These are phyloP conservation scores for Botia almorhae DNA, from an alignment of 2,797 vertebrate species.

Conservation along the genomic window DNA sequence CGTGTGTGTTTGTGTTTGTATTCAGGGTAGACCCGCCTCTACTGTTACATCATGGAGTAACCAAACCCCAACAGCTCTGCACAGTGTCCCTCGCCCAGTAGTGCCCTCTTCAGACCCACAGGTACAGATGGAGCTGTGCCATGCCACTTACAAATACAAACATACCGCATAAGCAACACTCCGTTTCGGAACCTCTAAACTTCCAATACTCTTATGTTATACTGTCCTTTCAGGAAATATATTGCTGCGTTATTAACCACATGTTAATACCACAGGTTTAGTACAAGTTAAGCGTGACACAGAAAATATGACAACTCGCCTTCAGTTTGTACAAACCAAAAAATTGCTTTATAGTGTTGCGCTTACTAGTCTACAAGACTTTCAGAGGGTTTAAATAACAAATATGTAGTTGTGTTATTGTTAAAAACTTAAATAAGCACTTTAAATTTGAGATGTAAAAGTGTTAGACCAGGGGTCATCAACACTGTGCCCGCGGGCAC, in stretches of 20 bases:
- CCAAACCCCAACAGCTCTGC: conserved; percentile 97
- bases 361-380: too few relatives aligned
- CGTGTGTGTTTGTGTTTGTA: conserved; percentile 84
- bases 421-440: too few relatives aligned
- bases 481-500: too few relatives aligned
- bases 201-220: not conserved
- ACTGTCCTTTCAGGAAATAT: not conserved
- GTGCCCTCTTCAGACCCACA: conserved; percentile 89
- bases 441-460: too few relatives aligned
- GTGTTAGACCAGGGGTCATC: too few relatives aligned
- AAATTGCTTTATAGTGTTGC: too few relatives aligned
- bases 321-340: too few relatives aligned
- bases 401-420: too few relatives aligned
- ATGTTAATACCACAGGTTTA: not conserved
- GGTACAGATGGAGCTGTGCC: conserved; percentile 79
- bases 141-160: conserved; percentile 39
- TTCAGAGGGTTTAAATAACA: too few relatives aligned
- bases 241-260: not conserved
- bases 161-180: not conserved
- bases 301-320: not conserved
- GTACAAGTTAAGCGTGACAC: not conserved
- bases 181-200: not conserved
- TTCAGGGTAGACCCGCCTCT: conserved; percentile 97
- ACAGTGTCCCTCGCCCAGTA: conserved; percentile 89
- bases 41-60: conserved; percentile 99